Conservation (phyloP, 64 coral and sea anemone species). For the Dendronephthya gigantea region DNA sequence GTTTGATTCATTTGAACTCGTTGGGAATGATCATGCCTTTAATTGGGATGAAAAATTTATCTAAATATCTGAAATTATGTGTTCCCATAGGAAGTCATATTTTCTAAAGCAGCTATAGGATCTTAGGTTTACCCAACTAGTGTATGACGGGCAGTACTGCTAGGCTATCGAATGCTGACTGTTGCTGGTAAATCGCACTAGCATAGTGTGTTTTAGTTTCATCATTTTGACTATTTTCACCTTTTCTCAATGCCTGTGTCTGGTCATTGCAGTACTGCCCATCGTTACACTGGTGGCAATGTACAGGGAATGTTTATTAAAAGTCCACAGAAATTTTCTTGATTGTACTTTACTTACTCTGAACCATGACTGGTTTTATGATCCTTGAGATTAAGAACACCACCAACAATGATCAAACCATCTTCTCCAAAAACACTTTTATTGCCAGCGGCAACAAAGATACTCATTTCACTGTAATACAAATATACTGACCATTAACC, state of each 20-base stretch:
- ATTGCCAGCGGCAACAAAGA: background rate
- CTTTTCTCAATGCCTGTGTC: too few relatives aligned
- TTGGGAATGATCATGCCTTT: background rate
- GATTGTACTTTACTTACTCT: background rate
- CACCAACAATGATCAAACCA: slow-evolving; percentile 5
- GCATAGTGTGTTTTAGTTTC: too few relatives aligned
- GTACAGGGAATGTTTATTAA: too few relatives aligned
- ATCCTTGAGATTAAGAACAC: background rate
- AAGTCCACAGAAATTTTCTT: background rate
- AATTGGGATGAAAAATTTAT: background rate
- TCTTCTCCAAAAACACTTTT: background rate
- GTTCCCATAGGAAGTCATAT: background rate
- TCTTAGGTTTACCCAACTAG: too few relatives aligned
- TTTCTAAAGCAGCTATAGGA: too few relatives aligned
- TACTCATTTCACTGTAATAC: background rate
- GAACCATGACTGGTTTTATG: background rate
- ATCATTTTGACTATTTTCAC: too few relatives aligned
- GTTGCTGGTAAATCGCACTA: background rate
- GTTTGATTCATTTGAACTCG: background rate
- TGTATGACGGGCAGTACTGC: too few relatives aligned
- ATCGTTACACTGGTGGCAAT: background rate
- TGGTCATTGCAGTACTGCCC: too few relatives aligned
- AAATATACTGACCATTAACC: background rate
- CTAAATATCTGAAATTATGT: background rate
- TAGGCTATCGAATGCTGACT: background rate